These are phyloP conservation scores for Myotis brandtii DNA, from an alignment of 2,113 vertebrate genomes.

Conservation along the genomic window DNA sequence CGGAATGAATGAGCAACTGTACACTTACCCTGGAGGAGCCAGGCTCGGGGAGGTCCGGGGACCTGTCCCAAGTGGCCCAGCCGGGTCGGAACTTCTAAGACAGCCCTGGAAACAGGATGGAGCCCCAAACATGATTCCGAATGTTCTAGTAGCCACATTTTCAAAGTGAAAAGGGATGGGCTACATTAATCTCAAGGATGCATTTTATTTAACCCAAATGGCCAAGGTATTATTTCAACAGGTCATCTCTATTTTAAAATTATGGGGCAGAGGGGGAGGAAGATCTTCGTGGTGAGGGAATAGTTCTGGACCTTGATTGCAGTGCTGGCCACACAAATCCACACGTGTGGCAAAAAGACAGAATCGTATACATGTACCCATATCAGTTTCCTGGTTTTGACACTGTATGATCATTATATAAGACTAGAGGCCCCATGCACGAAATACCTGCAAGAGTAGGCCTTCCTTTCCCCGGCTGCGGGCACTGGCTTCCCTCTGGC, in stretches of 20 bases:
- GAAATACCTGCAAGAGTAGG: too few relatives aligned
- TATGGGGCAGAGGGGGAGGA: accelerated
- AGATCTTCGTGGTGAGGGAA: accelerated
- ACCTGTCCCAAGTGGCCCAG: accelerated
- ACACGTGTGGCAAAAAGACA: accelerated
- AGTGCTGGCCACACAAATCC: accelerated
- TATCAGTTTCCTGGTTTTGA: neutral
- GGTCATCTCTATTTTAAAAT: neutral
- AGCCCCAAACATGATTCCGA: neutral
- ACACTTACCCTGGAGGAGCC: neutral
- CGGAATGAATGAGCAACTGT: accelerated
- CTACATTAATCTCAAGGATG: accelerated
- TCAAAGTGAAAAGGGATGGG: neutral
- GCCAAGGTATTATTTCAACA: neutral
- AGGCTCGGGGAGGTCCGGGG: neutral
- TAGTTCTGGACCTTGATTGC: accelerated
- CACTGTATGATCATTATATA: accelerated
- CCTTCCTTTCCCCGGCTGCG: too few relatives aligned
- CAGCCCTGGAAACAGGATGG: accelerated
- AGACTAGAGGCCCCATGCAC: too few relatives aligned
- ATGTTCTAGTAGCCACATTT: neutral
- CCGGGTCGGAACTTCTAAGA: too few relatives aligned
- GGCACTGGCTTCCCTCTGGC: too few relatives aligned
- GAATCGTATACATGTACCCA: accelerated
- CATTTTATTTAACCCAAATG: neutral